phyloP scores from a whole-genome alignment of 2,888 invertebrate species.

The Agrenia bidenticulata region DNA sequence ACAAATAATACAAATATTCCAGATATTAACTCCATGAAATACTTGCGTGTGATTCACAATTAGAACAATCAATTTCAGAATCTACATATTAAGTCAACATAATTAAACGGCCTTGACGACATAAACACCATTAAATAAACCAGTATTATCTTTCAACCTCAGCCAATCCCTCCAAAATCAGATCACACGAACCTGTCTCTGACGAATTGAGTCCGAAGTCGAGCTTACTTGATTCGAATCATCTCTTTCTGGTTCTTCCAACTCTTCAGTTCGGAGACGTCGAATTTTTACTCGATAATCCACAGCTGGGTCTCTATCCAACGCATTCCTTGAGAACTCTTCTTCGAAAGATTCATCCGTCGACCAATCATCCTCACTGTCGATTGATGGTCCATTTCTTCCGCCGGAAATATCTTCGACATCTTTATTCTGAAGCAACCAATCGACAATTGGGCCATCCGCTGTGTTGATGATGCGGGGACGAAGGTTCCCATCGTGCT shows the following conservation, averaged over 20 bases:
- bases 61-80: neutral
- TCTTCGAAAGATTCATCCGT: conserved; percentile 26
- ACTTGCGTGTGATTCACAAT: too few species aligned
- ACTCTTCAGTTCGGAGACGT: conserved; percentile 25
- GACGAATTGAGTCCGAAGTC: conserved; percentile 36
- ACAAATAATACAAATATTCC: too few species aligned
- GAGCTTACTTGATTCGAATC: conserved; percentile 36
- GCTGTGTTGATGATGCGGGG: neutral
- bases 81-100: conserved; percentile 18
- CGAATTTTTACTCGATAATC: conserved; percentile 31
- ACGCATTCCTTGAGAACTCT: neutral
- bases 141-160: too few species aligned
- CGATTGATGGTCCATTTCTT: neutral
- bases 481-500: neutral
- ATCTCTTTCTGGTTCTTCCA: conserved; percentile 14
- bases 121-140: too few species aligned
- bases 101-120: too few species aligned
- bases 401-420: neutral
- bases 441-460: neutral
- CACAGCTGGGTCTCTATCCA: conserved; percentile 15
- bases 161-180: too few species aligned
- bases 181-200: conserved; percentile 26
- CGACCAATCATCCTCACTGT: conserved; percentile 21
- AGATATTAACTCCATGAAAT: too few species aligned
- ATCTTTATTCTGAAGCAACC: neutral